Percentiles rank a stretch among this genome's conserved stretches.
Conservation (phyloP, 1,140 invertebrate species). For the Hyles vespertilio region DNA sequence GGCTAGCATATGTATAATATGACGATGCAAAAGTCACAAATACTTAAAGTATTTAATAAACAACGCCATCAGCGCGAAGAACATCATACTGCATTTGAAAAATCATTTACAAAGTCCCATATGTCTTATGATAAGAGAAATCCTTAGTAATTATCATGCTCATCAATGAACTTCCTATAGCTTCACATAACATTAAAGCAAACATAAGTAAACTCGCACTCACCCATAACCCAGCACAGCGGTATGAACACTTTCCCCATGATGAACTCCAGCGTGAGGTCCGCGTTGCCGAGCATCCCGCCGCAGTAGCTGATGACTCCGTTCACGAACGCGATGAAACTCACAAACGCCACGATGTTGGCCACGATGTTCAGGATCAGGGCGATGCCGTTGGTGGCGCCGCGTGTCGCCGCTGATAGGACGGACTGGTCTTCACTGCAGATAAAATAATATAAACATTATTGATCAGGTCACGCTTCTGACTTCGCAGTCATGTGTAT, state of each 20-base stretch:
- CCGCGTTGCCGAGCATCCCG: conserved; percentile 79
- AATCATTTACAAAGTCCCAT: too few species aligned
- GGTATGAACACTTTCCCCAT: conserved; percentile 92
- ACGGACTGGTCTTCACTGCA: conserved; percentile 87
- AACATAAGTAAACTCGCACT: conserved; percentile 15
- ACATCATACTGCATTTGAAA: too few species aligned
- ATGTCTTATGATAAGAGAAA: too few species aligned
- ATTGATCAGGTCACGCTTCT: too few species aligned
- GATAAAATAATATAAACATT: conserved; percentile 13
- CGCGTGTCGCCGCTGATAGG: conserved; percentile 92
- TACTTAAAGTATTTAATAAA: too few species aligned
- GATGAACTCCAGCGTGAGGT: conserved; percentile 81
- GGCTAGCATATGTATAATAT: too few species aligned
- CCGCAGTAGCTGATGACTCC: conserved; percentile 88
- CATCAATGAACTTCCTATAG: too few species aligned
- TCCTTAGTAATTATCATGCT: too few species aligned
- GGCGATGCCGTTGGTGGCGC: conserved; percentile 88
- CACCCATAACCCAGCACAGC: conserved; percentile 82
- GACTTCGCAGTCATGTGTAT: too few species aligned
- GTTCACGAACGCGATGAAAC: conserved; percentile 91
- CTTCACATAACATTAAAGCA: too few species aligned
- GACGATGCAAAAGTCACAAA: too few species aligned
- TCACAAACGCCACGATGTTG: conserved; percentile 94
- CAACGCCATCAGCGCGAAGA: too few species aligned
- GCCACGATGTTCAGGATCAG: conserved; percentile 92